These are phyloP conservation scores for Galaxias olidus DNA, from an alignment of 2,797 vertebrate genomes.

Conservation along the genomic window DNA sequence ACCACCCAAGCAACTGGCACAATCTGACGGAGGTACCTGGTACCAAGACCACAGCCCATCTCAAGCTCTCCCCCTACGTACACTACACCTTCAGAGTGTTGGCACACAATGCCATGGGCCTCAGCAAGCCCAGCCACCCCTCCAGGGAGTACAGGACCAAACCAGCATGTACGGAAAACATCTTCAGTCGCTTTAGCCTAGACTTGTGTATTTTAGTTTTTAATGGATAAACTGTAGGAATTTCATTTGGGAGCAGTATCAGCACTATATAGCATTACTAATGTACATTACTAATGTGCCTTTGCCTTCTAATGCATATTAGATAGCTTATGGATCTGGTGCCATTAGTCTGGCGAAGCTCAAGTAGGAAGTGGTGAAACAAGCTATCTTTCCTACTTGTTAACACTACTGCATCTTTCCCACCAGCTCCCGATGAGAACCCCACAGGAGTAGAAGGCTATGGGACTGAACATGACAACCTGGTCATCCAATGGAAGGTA, in stretches of 20 bases:
- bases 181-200: no score
- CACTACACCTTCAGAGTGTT: constrained; percentile 93
- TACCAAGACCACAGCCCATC: constrained; percentile 75
- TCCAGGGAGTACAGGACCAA: constrained; percentile 90
- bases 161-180: constrained; percentile 80
- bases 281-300: no score
- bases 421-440: constrained; percentile 89
- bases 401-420: constrained; percentile 4
- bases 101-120: constrained; percentile 83
- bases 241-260: no score
- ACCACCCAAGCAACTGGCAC: constrained; percentile 84
- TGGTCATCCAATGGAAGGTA: constrained; percentile 93
- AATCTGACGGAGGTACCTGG: constrained; percentile 84
- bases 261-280: no score
- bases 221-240: no score
- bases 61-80: constrained; percentile 88
- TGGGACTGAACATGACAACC: constrained; percentile 86
- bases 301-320: no score
- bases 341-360: no score
- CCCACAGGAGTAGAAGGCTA: constrained; percentile 79
- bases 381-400: no score
- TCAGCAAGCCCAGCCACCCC: constrained; percentile 80
- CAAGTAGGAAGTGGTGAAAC: no score
- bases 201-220: no score
- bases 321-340: no score